Percentiles rank a stretch among this genome's conserved stretches.
These are phyloP conservation scores for Onchidella celtica DNA, from an alignment of 2,888 invertebrate genomes.

Conservation along the genomic window DNA sequence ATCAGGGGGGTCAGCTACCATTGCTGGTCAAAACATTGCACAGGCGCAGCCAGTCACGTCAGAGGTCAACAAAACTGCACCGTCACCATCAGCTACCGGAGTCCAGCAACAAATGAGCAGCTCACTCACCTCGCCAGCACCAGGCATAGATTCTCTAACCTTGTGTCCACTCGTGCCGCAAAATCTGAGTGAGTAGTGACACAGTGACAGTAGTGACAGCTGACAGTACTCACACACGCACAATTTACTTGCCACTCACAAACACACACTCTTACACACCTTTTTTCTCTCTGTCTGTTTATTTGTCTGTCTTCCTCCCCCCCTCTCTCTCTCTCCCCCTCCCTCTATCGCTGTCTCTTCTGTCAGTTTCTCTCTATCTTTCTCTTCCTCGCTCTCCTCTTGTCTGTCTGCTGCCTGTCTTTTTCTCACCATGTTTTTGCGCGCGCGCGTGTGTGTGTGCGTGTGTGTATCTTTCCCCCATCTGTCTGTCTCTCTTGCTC, in stretches of 20 bases:
- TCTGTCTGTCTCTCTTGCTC: neutral
- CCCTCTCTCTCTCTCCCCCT: constrained; percentile 20
- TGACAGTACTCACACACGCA: no score
- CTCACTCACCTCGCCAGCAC: no score
- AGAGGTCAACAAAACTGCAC: no score
- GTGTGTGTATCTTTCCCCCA: neutral
- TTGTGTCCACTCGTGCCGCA: constrained; percentile 49
- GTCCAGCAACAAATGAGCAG: no score
- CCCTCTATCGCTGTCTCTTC: neutral
- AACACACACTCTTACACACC: no score
- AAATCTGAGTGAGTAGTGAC: constrained; percentile 36
- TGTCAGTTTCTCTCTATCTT: constrained; percentile 29
- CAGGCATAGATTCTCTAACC: no score
- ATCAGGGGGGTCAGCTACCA: no score
- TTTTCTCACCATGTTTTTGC: neutral
- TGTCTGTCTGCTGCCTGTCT: neutral
- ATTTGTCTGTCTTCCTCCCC: neutral
- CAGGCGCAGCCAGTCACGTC: no score
- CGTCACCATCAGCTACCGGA: no score
- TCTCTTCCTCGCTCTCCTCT: constrained; percentile 17
- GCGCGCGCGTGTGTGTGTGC: neutral
- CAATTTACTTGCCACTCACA: no score
- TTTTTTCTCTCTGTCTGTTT: neutral
- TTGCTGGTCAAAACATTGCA: no score
- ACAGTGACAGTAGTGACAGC: no score